These are phyloP conservation scores for Gasterosteus nipponicus DNA, from an alignment of 2,113 vertebrate genomes.

Conservation along the genomic window DNA sequence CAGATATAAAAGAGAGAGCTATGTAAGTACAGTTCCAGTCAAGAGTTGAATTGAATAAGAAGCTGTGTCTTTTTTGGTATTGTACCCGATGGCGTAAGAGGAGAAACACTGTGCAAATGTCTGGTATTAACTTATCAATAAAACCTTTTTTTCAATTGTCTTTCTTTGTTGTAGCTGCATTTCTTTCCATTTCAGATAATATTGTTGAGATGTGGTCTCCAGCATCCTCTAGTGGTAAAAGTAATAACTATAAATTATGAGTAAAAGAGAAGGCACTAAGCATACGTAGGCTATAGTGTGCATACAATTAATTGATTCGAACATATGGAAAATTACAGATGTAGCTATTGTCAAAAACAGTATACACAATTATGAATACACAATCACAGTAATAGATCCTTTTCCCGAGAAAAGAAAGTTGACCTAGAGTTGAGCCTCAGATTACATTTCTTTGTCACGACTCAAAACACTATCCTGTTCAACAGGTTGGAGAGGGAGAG, in stretches of 20 bases:
- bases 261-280: not conserved
- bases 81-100: conserved; percentile 14
- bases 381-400: not conserved
- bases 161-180: not conserved
- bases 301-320: no score
- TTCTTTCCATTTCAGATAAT: not conserved
- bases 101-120: conserved; percentile 24
- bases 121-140: conserved; percentile 60
- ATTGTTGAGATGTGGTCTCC: conserved; percentile 39
- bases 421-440: not conserved
- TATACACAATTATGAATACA: not conserved
- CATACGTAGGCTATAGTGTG: no score
- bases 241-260: not conserved
- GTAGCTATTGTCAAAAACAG: not conserved
- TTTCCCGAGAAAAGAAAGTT: conserved; percentile 3
- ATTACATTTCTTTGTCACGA: conserved; percentile 25
- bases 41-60: no score
- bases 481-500: conserved; percentile 33
- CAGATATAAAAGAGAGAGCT: conserved; percentile 56
- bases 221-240: conserved; percentile 43
- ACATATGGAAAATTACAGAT: not conserved
- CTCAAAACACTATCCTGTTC: conserved; percentile 46
- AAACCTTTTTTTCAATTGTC: conserved; percentile 37
- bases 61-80: no score
- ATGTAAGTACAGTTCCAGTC: conserved; percentile 2